phyloP scores from a whole-genome alignment of 1,140 invertebrate species.

The Papilio glaucus region DNA sequence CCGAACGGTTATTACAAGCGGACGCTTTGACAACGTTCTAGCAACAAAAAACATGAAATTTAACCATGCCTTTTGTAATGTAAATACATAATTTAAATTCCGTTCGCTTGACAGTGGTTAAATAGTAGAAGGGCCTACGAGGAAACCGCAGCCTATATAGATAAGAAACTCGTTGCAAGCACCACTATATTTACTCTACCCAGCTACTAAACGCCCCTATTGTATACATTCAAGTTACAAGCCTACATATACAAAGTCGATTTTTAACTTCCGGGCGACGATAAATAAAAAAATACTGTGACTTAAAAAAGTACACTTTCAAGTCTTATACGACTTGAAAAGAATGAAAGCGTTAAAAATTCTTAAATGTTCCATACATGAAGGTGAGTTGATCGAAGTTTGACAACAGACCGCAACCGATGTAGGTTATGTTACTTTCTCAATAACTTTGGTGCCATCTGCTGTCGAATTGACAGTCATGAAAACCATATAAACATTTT shows the following conservation, averaged over 20 bases:
- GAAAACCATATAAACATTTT: background rate
- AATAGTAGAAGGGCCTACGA: constrained; percentile 53
- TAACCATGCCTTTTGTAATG: background rate
- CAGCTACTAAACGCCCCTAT: constrained; percentile 18
- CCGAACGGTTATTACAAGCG: background rate
- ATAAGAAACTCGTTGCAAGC: constrained; percentile 66
- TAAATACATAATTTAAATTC: background rate
- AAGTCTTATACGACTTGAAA: background rate
- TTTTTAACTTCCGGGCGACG: background rate
- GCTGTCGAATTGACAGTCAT: background rate
- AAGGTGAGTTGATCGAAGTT: constrained; percentile 1
- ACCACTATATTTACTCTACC: constrained; percentile 54
- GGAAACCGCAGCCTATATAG: constrained; percentile 77
- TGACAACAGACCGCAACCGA: background rate
- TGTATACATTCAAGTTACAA: constrained; percentile 7
- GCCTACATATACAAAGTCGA: background rate
- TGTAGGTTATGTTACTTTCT: constrained; percentile 20
- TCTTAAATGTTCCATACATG: background rate
- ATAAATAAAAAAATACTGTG: background rate
- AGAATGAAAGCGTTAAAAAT: constrained; percentile 10
- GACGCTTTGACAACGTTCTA: background rate
- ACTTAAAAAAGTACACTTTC: background rate
- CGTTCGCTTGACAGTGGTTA: constrained; percentile 35
- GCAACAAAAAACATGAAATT: constrained; percentile 3
- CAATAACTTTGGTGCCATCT: background rate